These are phyloP conservation scores for Halictus quadricinctus DNA, from an alignment of 2,888 invertebrate genomes.

Conservation along the genomic window DNA sequence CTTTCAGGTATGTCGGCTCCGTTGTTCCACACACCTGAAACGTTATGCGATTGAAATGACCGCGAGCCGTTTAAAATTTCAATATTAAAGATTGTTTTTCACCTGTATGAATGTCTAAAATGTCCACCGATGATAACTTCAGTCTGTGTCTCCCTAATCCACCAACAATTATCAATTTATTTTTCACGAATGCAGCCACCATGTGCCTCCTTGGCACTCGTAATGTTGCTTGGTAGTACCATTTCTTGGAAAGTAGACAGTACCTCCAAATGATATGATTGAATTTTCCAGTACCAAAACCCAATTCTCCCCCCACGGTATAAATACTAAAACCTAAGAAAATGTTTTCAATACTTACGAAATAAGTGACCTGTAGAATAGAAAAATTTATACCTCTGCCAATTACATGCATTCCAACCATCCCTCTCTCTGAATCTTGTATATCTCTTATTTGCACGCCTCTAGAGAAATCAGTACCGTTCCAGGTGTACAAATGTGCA, in stretches of 20 bases:
- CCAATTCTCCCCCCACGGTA: constrained; percentile 74
- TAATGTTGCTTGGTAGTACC: constrained; percentile 72
- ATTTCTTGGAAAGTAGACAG: constrained; percentile 74
- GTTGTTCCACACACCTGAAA: constrained; percentile 68
- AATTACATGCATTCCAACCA: constrained; percentile 72
- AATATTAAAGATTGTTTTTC: not conserved
- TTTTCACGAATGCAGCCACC: constrained; percentile 70
- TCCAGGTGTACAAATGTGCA: constrained; percentile 68
- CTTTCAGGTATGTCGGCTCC: constrained; percentile 65
- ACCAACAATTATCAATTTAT: constrained; percentile 73
- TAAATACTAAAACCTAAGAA: constrained; percentile 74
- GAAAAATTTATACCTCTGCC: constrained; percentile 68
- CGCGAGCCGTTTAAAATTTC: not conserved
- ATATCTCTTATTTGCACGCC: constrained; percentile 55
- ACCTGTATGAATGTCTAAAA: constrained; percentile 73
- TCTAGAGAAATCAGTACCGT: constrained; percentile 60
- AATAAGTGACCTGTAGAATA: not conserved
- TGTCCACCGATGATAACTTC: constrained; percentile 69
- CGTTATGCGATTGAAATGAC: not conserved
- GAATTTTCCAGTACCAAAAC: constrained; percentile 72
- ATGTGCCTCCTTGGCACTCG: constrained; percentile 73
- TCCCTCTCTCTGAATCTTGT: constrained; percentile 50
- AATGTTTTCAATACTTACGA: not conserved
- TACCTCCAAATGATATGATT: constrained; percentile 74
- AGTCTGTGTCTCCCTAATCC: constrained; percentile 74